Evolutionary conservation across 2,113 vertebrate species (phyloP).

Genomic region (Halichoeres trimaculatus): DNA sequence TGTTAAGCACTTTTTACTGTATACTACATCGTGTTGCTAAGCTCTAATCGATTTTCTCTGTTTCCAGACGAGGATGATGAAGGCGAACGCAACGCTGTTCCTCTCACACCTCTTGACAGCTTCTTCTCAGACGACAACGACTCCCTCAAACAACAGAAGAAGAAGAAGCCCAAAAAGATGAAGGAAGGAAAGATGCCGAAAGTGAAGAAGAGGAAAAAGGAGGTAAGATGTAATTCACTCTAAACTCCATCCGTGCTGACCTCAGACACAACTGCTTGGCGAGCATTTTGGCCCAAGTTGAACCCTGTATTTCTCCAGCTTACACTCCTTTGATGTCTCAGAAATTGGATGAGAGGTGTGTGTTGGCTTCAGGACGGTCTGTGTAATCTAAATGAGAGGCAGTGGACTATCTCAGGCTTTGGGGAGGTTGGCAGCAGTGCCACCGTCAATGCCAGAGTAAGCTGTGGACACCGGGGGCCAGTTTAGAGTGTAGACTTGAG

Average conservation of each 20-base stretch:
- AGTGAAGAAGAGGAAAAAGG: slow-evolving; percentile 91
- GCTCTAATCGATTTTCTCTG: slow-evolving; percentile 18
- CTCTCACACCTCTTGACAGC: slow-evolving; percentile 84
- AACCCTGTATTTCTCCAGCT: slow-evolving; percentile 44
- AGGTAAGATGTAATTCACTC: slow-evolving; percentile 71
- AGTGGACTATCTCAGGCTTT: slow-evolving; percentile 54
- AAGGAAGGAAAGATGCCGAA: slow-evolving; percentile 88
- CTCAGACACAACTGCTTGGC: slow-evolving; percentile 46
- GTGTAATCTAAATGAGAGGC: slow-evolving; percentile 67
- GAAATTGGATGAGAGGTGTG: slow-evolving; percentile 64
- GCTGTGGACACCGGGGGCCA: slow-evolving; percentile 51
- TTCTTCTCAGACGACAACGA: slow-evolving; percentile 87
- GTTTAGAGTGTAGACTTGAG: slow-evolving; percentile 64
- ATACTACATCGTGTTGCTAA: not conserved
- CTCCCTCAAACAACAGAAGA: slow-evolving; percentile 83
- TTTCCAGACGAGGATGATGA: slow-evolving; percentile 88
- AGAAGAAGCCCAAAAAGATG: slow-evolving; percentile 90
- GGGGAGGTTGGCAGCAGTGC: slow-evolving; percentile 59
- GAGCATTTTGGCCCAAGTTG: slow-evolving; percentile 34
- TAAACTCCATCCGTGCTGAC: slow-evolving; percentile 28
- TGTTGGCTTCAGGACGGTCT: slow-evolving; percentile 53
- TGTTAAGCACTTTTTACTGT: not conserved
- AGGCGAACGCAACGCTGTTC: slow-evolving; percentile 70
- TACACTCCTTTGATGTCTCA: slow-evolving; percentile 55
- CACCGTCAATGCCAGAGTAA: slow-evolving; percentile 50